Evolutionary conservation across 2,888 invertebrate genomes (phyloP), one percentile per base, ranked within the genome.

Genomic region (Nemotelus nigrinus): DNA sequence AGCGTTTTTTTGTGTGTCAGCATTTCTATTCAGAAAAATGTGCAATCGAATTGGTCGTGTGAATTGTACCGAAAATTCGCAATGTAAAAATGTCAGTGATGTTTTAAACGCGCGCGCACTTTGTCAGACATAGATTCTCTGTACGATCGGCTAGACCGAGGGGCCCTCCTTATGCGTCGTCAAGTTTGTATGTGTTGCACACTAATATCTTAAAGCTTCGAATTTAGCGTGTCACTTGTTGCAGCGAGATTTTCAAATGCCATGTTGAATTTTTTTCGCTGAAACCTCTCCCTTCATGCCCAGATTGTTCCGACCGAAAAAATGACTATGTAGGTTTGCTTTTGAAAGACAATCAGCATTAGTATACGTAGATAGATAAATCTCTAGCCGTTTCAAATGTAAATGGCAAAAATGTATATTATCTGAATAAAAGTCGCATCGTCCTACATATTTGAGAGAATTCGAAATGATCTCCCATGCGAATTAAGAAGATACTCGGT

Each of bases 191-290:
- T 70, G 50, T 70, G 53, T 39, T 70, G 8, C 43, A 47, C 43
- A 2, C 10, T 10, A 70, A 44, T 43, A 55, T 70, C 55, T 55
- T 55, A 10, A 44, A 70, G 10, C 55, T 70, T 53, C 43, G 70
- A 53, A 43, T 43, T 39, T 53, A 10, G 68, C 25, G 70, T 43
- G 70, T 41, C 55, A 70, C 74, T 70, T 48, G 47, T 41, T 72
- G 71, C 60, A 50, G 7, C 74, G 55, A 48, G 60, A 63, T 8
- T 47, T 48, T 63, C 47, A 63, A 74, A 74, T 74, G 74, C 74
- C 63, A 55, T 74, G 74, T 60, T 74, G 63, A 74, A 50, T 58
- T 74, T 60, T 74, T 74, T 25, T 25, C 25, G 25, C 25, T 25
- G 25, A 25, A 25, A 25, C 25, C 25, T 25, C 25, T 25, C 25